Evolutionary conservation across 2,113 vertebrate genomes (phyloP), one percentile per base, ranked within the genome.

Genomic region (Psittacula cyanocephala): DNA sequence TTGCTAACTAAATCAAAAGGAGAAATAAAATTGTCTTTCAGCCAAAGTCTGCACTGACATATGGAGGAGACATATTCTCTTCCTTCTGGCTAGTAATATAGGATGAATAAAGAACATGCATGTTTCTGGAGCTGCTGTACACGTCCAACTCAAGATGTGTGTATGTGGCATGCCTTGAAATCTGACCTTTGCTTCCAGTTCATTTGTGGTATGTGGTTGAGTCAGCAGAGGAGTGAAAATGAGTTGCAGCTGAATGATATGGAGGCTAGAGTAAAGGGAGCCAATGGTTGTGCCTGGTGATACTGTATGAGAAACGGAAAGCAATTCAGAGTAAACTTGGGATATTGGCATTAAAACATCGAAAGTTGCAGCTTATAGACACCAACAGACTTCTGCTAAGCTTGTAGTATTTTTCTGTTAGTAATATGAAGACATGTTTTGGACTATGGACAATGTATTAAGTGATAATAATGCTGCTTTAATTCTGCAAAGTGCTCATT

Each of bases 1-100:
- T 84, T 76, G 68, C 25, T 64, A 53, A 71, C n/a, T 33, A 62
- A 86, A 87, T 60, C 16, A 87, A 89, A 91, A 92, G 59, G 27
- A 14, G 44, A 86, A 74, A 65, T 23, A 44, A 86, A 74, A 65
- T 23, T 41, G 9, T 53, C 43, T 75, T 84, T 89, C 46, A 52
- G 62, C 23, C 59, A 65, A 89, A 87, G 27, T 52, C 39, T 60
- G 6, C 17, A 3, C 46, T 37, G 31, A 13, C 17, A 10, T 41
- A 57, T 11, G 49, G 59, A 88, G 15, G 8, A 44, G 57, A 15
- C 22, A 24, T 24, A 35, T n/a, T 43, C 2, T 55, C 28, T 69
- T 83, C 43, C 64, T 78, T 60, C 46, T 67, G 27, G 31, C 8
- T 47, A 8, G 25, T 43, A 25, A 53, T 23, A 9, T 6, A 77